Conservation (phyloP, 2,888 invertebrate species). For the Resseliella maxima region DNA sequence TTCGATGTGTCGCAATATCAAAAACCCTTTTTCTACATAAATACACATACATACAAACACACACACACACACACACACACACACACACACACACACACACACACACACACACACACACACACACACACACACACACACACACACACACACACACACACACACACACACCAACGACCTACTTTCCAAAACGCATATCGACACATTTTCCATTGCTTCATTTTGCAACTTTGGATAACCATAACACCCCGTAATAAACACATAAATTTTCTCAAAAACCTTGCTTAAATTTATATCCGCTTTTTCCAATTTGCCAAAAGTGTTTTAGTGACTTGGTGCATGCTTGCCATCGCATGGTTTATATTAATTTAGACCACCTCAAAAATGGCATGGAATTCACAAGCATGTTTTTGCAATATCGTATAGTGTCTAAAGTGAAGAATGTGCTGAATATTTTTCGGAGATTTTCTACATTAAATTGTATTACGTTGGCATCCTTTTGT, state of each 20-base stretch:
- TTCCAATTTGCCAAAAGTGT: constrained; percentile 8
- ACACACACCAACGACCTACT: neutral
- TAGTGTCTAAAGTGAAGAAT: neutral
- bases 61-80: no score
- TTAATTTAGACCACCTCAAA: constrained; percentile 1
- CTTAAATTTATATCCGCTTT: neutral
- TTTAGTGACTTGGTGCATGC: neutral
- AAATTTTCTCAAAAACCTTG: neutral
- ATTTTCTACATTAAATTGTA: neutral
- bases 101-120: no score
- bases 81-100: no score
- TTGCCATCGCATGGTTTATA: neutral
- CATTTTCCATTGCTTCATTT: neutral
- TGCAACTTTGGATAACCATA: neutral
- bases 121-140: no score
- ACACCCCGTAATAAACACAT: constrained; percentile 9
- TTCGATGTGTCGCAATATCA: no score
- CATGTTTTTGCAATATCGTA: neutral
- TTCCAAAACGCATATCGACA: neutral
- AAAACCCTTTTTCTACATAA: no score
- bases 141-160: no score
- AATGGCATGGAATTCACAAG: constrained; percentile 2
- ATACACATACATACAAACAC: no score
- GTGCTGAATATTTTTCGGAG: neutral
- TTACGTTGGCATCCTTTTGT: neutral